Base-by-base conservation (phyloP, 2,888 invertebrate species). In the Caenorhabditis becei region DNA sequence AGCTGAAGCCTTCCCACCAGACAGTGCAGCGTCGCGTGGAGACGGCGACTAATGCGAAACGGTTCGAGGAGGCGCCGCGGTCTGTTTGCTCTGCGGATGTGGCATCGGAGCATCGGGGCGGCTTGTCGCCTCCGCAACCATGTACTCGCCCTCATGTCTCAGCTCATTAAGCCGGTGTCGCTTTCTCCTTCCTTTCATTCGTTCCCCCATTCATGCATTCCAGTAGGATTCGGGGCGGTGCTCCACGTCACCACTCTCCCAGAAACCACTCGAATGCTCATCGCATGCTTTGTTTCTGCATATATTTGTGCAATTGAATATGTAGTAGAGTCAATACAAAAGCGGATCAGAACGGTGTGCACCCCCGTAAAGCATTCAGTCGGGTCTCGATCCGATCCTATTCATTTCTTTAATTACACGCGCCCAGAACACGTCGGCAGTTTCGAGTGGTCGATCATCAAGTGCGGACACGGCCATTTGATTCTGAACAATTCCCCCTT, bases 231-330 rank as follows among this genome's bases (percentile, higher is more conserved):
- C 10, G 41, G 10, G 41, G 14, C 16, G 47, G 1, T 62, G 44
- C 62, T n/a, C n/a, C 62, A 62, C 62, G 62, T 62, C 62, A 62
- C 18, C 65, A 41, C 53, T 47, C 58, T 69, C 67, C 69, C 59
- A 65, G 49, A 54, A 54, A 26, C 26, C 67, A 69, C 69, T 69
- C 37, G 69, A 59, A 49, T 69, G 69, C 69, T 69, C 69, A 69
- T 56, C 44, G 1, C 37, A 14, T 47, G 41, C 37, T 56, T 58
- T 72, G 56, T 63, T 72, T 62, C 61, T 37, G 35, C 35, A 28
- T 63, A 35, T 65, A 58, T 58, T 37, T 62, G 61, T 66, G 66
- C 66, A 77, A 77, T 69, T 41, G 77, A 77, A 77, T 77, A 69
- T 62, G 67, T 56, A 59, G 67, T 62, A 69, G 49, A 62, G 63